phyloP scores from a whole-genome alignment of 2,797 vertebrate genomes.

The Siniperca scherzeri region DNA sequence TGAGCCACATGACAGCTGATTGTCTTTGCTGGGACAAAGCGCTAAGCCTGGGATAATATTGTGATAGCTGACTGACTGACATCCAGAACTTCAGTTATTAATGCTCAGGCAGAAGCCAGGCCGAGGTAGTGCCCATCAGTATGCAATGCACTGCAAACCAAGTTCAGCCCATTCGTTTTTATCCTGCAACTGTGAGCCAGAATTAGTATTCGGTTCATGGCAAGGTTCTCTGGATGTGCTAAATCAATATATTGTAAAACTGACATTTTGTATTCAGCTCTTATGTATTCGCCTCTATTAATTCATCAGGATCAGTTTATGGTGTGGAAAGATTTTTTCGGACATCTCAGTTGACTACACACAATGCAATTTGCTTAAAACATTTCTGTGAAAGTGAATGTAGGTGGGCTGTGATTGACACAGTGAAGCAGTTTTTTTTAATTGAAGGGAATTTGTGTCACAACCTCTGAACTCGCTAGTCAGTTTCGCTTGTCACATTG shows the following conservation, averaged over 20 bases:
- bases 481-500: constrained; percentile 11
- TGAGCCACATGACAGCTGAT: constrained; percentile 32
- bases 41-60: constrained; percentile 58
- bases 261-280: constrained; percentile 48
- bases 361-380: constrained; percentile 17
- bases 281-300: constrained; percentile 40
- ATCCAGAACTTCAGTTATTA: constrained; percentile 49
- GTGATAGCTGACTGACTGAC: constrained; percentile 56
- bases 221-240: constrained; percentile 23
- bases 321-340: constrained; percentile 13
- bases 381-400: constrained; percentile 3
- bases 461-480: constrained; percentile 3
- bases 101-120: constrained; percentile 40
- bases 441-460: constrained; percentile 13
- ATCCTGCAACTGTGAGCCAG: constrained; percentile 24
- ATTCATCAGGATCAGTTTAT: constrained; percentile 19
- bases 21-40: constrained; percentile 25
- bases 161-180: constrained; percentile 52
- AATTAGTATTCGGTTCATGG: constrained; percentile 47
- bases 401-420: constrained; percentile 29
- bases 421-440: constrained; percentile 19
- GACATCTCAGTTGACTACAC: constrained; percentile 10
- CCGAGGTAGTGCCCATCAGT: constrained; percentile 38
- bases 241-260: constrained; percentile 43
- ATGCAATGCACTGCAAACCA: constrained; percentile 20